Evolutionary conservation across 2,888 invertebrate species (phyloP).

Genomic region (Sphinx pinastri): DNA sequence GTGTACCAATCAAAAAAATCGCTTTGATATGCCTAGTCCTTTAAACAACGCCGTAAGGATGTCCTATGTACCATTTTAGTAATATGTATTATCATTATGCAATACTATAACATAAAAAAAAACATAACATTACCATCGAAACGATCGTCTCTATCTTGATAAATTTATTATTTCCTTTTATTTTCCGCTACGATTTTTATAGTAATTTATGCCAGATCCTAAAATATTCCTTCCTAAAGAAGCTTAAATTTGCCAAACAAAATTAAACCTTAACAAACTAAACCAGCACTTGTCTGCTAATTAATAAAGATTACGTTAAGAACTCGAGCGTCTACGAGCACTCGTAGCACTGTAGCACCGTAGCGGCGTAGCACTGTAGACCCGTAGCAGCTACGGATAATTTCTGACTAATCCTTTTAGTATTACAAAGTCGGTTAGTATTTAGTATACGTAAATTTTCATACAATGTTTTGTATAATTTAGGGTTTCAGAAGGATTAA

Average conservation of each 20-base stretch:
- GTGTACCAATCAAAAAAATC: too few species aligned
- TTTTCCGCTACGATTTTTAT: too few species aligned
- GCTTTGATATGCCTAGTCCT: too few species aligned
- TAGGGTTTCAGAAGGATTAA: neutral
- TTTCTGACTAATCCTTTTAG: conserved; percentile 1
- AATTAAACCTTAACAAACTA: conserved; percentile 13
- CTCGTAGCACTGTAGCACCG: conserved; percentile 6
- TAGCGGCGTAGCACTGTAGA: conserved; percentile 16
- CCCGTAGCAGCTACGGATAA: conserved; percentile 11
- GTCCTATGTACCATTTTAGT: too few species aligned
- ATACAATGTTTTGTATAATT: neutral
- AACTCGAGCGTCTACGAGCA: conserved; percentile 15
- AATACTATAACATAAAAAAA: too few species aligned
- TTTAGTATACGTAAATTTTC: neutral
- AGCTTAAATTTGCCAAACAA: neutral
- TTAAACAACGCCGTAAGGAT: too few species aligned
- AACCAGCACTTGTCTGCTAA: neutral
- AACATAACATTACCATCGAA: too few species aligned
- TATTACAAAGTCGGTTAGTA: neutral
- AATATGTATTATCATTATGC: too few species aligned
- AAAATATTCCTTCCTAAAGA: too few species aligned
- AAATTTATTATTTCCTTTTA: too few species aligned
- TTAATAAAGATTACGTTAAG: conserved; percentile 22
- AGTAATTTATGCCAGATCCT: too few species aligned
- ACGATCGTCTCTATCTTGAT: too few species aligned